Percentiles rank a stretch among this genome's conserved stretches.
Evolutionary conservation across 1,140 invertebrate species (phyloP).

Genomic region (Nephotettix cincticeps): DNA sequence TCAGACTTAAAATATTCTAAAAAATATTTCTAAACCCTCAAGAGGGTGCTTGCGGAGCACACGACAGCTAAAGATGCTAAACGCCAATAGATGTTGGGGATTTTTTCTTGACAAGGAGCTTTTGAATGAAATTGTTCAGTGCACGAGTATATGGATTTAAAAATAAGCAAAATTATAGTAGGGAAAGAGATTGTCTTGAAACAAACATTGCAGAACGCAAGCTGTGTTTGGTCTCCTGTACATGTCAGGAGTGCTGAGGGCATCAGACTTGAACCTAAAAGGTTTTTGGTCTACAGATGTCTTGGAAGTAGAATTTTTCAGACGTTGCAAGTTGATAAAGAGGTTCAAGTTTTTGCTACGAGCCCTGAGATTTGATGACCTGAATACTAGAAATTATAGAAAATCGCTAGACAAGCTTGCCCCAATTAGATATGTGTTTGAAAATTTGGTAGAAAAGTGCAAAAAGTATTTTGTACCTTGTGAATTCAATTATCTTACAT

Average conservation of each 20-base stretch:
- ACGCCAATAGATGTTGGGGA: too few relatives aligned
- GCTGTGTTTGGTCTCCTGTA: constrained; percentile 34
- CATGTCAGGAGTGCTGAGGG: constrained; percentile 36
- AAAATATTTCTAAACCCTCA: too few relatives aligned
- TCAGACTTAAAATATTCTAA: too few relatives aligned
- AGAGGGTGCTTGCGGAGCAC: too few relatives aligned
- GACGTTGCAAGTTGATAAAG: constrained; percentile 35
- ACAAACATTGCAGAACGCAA: constrained; percentile 22
- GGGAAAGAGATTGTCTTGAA: constrained; percentile 2
- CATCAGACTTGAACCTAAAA: constrained; percentile 35
- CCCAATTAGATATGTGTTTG: constrained; percentile 42
- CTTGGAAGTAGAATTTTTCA: constrained; percentile 36
- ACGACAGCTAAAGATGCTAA: too few relatives aligned
- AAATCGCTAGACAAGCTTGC: constrained; percentile 42
- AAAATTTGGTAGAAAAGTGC: too few relatives aligned
- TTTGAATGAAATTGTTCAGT: neutral
- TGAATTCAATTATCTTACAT: too few relatives aligned
- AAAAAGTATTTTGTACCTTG: too few relatives aligned
- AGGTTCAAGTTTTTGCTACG: constrained; percentile 39
- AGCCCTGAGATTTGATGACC: constrained; percentile 42
- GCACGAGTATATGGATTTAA: constrained; percentile 7
- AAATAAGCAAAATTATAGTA: neutral
- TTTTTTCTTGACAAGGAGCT: neutral
- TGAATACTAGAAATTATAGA: constrained; percentile 37
- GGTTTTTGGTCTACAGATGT: constrained; percentile 42